phyloP scores from a whole-genome alignment of 2,797 vertebrate genomes.

The Halcyon badia region DNA sequence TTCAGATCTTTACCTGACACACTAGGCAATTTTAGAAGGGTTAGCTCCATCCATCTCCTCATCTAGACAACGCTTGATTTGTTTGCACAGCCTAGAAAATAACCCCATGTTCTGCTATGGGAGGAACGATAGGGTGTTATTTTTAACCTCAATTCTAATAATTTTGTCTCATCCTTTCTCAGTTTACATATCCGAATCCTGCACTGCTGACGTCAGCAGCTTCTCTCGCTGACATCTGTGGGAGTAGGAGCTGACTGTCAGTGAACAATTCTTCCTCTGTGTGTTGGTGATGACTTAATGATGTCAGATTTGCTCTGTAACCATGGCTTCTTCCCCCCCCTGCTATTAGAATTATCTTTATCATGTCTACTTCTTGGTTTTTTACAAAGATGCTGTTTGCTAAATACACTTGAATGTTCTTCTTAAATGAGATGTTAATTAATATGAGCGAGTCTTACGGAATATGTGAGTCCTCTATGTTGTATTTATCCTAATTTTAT shows the following conservation, averaged over 20 bases:
- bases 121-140: not conserved
- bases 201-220: not conserved
- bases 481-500: constrained; percentile 71
- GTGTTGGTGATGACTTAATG: constrained; percentile 4
- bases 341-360: not conserved
- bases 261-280: not conserved
- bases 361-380: not conserved
- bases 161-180: constrained; percentile 4
- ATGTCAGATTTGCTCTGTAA: constrained; percentile 31
- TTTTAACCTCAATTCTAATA: constrained; percentile 1
- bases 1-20: not conserved
- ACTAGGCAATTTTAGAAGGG: not conserved
- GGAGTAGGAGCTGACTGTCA: constrained; percentile 18
- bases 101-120: not conserved
- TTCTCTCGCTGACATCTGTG: constrained; percentile 32
- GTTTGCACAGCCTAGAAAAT: not conserved
- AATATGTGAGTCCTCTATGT: constrained; percentile 47
- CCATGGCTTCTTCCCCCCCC: constrained; percentile 3
- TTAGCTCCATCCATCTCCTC: not conserved
- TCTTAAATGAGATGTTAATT: not conserved
- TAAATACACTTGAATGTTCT: constrained; percentile 20
- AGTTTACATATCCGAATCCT: not conserved
- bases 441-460: not conserved
- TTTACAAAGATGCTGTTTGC: not conserved
- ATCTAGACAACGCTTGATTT: not conserved